These are phyloP conservation scores for Brachyrhaphis roseni DNA, from an alignment of 2,797 vertebrate species.

Conservation along the genomic window DNA sequence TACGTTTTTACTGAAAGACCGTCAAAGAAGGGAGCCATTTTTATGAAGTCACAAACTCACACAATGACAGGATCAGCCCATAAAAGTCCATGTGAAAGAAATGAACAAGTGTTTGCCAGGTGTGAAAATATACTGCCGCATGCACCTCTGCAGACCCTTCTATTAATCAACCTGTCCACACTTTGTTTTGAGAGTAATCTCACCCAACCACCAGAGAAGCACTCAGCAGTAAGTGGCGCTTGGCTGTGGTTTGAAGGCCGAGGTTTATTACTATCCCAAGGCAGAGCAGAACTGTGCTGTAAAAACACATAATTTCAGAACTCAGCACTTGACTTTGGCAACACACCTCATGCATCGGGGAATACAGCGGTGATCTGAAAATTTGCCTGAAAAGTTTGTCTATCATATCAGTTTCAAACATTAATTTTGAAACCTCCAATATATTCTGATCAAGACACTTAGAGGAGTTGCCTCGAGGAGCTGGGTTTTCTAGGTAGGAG, in stretches of 20 bases:
- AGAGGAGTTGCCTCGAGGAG: too few relatives aligned
- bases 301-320: slow-evolving; percentile 79
- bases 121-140: slow-evolving; percentile 82
- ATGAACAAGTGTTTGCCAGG: slow-evolving; percentile 73
- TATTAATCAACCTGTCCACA: slow-evolving; percentile 86
- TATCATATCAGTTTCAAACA: not conserved
- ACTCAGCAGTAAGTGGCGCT: slow-evolving; percentile 82
- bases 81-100: slow-evolving; percentile 77
- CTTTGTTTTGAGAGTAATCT: slow-evolving; percentile 86
- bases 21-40: slow-evolving; percentile 55
- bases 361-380: slow-evolving; percentile 18
- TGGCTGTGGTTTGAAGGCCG: slow-evolving; percentile 81
- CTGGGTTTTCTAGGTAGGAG: not conserved
- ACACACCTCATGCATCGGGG: slow-evolving; percentile 20
- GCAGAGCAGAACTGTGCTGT: slow-evolving; percentile 72
- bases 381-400: slow-evolving; percentile 12
- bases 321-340: slow-evolving; percentile 65
- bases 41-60: slow-evolving; percentile 79
- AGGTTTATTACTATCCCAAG: slow-evolving; percentile 81
- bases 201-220: slow-evolving; percentile 80
- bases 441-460: not conserved
- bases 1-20: slow-evolving; percentile 72
- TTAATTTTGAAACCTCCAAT: not conserved
- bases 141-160: slow-evolving; percentile 78
- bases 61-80: slow-evolving; percentile 77